phyloP scores from a whole-genome alignment of 2,113 vertebrate genomes.

The Odobenus rosmarus region DNA sequence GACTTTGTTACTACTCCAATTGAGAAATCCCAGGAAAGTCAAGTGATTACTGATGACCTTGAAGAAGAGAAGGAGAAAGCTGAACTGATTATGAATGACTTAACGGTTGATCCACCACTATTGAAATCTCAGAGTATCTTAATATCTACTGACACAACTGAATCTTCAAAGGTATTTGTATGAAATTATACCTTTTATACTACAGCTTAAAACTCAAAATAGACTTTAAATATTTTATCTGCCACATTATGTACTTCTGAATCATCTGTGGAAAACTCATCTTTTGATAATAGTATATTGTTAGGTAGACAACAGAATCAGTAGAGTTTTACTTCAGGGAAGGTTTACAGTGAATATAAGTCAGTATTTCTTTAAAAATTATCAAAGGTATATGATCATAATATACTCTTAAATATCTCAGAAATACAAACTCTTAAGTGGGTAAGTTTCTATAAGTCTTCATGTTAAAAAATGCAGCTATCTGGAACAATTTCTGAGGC shows the following conservation, averaged over 20 bases:
- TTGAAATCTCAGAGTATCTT: background rate
- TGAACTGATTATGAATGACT: background rate
- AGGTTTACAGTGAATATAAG: background rate
- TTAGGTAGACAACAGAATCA: background rate
- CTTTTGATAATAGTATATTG: background rate
- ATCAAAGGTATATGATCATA: background rate
- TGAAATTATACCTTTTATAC: background rate
- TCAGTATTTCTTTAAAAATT: background rate
- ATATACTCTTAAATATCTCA: constrained; percentile 1
- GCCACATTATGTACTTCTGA: background rate
- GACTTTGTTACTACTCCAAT: constrained; percentile 58
- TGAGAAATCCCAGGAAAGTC: constrained; percentile 68
- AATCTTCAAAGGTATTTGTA: constrained; percentile 75
- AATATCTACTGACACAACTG: background rate
- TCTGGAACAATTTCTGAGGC: background rate
- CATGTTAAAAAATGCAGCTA: background rate
- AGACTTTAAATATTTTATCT: background rate
- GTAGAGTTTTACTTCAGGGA: background rate
- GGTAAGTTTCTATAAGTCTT: background rate
- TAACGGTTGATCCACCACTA: background rate
- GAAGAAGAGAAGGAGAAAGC: constrained; percentile 48
- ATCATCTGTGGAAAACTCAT: background rate
- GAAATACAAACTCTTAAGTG: background rate
- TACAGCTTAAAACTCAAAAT: background rate
- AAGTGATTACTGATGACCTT: constrained; percentile 25